Base-by-base conservation (phyloP, 2,888 invertebrate genomes). In the Limenitis camilla region DNA sequence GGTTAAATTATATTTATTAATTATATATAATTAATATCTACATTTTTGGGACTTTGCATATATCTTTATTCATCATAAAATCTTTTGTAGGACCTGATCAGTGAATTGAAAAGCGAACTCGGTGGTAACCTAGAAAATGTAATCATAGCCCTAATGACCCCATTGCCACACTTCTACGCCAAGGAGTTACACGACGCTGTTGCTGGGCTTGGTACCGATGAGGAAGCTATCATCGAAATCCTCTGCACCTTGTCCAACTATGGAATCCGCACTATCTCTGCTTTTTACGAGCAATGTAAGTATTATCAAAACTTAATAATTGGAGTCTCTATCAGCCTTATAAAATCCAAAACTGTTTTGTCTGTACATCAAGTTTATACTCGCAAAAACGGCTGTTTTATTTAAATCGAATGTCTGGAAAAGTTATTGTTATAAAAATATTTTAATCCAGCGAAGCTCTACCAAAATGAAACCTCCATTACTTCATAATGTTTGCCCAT, bases 211-310 rank as follows among this genome's bases (percentile, higher is more conserved):
- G 97, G 97, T 47, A 97, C 97, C 19, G 95, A 96, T 67, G 96
- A 96, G 71, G 94, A 94, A 70, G 95, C 95, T 44, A 92, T 98
- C 69, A 95, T 97, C 60, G 97, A 98, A 84, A 95, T 97, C 70
- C 90, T 97, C 49, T 96, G 96, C 88, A 96, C 97, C 0, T 86
- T 96, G 36, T 95, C 95, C 67, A 97, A 97, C 81, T 94, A 94
- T 67, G 96, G 96, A 65, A 95, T 96, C 69, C 90, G 92, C 61
- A 94, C 94, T 33, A 95, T 96, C 70, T 92, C 93, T 39, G 92
- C 92, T 56, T 94, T 95, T 78, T 96, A 96, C 75, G 93, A 95
- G 73, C 91, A 92, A 78, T 70, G 94, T 94, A 74, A 91, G 92
- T 89, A 31, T 5, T 19, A 19, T 19, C 19, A 19, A 19, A 19